Conservation (phyloP, 2,113 vertebrate species). For the Pelusios castaneus region DNA sequence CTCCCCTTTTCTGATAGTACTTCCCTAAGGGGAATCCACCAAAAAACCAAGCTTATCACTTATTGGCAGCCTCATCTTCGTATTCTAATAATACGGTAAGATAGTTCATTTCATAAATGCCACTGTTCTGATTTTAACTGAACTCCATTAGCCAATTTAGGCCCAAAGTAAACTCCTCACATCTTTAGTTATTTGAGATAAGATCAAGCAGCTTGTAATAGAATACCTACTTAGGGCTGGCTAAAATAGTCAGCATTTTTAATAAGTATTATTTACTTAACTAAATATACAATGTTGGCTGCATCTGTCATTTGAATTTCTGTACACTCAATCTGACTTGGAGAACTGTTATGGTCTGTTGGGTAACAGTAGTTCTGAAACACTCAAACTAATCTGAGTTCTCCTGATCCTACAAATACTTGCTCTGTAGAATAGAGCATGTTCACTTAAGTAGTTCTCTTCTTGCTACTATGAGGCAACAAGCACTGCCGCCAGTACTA, state of each 20-base stretch:
- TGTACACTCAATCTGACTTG: not conserved
- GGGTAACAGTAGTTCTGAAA: not conserved
- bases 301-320: not conserved
- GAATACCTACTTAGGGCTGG: not conserved
- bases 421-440: not conserved
- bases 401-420: not conserved
- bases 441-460: not conserved
- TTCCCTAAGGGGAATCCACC: not conserved
- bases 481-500: fast-evolving
- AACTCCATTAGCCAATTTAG: conserved; percentile 35
- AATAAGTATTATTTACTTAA: not conserved
- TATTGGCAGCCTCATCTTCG: not conserved
- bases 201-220: not conserved
- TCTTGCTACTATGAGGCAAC: not conserved
- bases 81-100: conserved; percentile 50
- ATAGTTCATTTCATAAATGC: conserved; percentile 7
- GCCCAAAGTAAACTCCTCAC: conserved; percentile 29
- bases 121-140: conserved; percentile 2
- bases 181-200: conserved; percentile 33
- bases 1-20: not conserved
- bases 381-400: not conserved
- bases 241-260: conserved; percentile 9
- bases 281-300: not conserved
- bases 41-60: not conserved
- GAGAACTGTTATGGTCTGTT: not conserved